These are phyloP conservation scores for Linurgus olivaceus DNA, from an alignment of 2,797 vertebrate genomes.

Conservation along the genomic window DNA sequence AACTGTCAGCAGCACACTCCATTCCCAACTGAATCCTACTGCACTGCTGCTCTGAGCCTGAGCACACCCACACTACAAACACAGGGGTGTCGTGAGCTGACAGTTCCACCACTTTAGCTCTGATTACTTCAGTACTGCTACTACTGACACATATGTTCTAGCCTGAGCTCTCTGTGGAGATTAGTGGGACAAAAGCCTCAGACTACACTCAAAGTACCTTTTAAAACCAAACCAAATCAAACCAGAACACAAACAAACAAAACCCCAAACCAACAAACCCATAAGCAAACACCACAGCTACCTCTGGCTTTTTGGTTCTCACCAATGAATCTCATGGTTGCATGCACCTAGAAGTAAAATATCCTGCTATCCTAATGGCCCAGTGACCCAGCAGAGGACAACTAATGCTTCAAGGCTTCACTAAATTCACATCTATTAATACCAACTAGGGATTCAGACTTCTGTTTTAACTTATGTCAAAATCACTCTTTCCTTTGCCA, in stretches of 20 bases:
- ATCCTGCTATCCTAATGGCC: neutral
- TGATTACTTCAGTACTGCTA: neutral
- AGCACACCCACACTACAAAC: neutral
- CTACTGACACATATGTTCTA: neutral
- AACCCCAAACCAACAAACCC: neutral
- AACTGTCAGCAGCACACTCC: neutral
- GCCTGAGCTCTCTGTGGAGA: neutral
- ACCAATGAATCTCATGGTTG: neutral
- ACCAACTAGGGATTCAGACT: neutral
- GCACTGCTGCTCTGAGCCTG: neutral
- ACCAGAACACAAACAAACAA: neutral
- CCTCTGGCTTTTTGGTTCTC: neutral
- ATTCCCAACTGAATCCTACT: neutral
- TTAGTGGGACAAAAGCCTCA: neutral
- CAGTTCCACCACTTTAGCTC: neutral
- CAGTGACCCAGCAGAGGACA: neutral
- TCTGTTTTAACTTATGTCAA: neutral
- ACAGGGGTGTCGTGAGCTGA: neutral
- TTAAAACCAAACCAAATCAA: neutral
- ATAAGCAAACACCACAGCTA: neutral
- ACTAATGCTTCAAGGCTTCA: neutral
- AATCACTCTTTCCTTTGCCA: conserved; percentile 14
- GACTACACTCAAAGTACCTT: neutral
- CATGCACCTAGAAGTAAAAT: neutral
- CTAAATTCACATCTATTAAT: neutral